A percentile compares a stretch with the other conserved stretches of the same genome.
phyloP scores from a whole-genome alignment of 1,140 invertebrate genomes.

The Cyclina sinensis region DNA sequence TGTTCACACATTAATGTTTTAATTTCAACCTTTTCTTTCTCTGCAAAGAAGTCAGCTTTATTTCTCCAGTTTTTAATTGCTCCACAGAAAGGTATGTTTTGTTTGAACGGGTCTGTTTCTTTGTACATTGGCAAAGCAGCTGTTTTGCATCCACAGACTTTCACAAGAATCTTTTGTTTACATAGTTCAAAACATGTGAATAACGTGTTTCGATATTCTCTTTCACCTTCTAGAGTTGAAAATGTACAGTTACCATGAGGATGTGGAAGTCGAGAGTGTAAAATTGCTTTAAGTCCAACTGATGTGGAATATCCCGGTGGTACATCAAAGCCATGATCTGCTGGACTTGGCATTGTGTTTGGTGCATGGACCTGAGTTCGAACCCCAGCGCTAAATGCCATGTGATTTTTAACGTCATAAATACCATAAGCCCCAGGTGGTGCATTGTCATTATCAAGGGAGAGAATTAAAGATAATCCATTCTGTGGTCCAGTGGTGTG shows the following conservation, averaged over 20 bases:
- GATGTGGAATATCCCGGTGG: slow-evolving; percentile 84
- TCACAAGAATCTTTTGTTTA: slow-evolving; percentile 80
- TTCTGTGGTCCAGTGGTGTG: slow-evolving; percentile 83
- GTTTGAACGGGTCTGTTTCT: slow-evolving; percentile 8
- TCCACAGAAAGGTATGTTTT: slow-evolving; percentile 79
- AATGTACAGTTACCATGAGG: slow-evolving; percentile 84
- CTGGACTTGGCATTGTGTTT: slow-evolving; percentile 86
- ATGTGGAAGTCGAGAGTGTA: slow-evolving; percentile 77
- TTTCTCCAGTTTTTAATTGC: slow-evolving; percentile 77
- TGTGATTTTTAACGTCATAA: slow-evolving; percentile 82
- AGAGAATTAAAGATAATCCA: slow-evolving; percentile 82
- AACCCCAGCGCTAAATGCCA: slow-evolving; percentile 84
- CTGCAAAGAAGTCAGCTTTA: neutral
- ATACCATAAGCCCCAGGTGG: slow-evolving; percentile 80
- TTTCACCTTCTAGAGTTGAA: slow-evolving; percentile 67
- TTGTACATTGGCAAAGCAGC: slow-evolving; percentile 61
- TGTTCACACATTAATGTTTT: slow-evolving; percentile 78
- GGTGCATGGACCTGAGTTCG: slow-evolving; percentile 86
- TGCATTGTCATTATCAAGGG: slow-evolving; percentile 83
- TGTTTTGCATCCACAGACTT: slow-evolving; percentile 79
- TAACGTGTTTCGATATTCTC: slow-evolving; percentile 80
- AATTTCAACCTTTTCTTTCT: slow-evolving; percentile 53
- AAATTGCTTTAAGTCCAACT: slow-evolving; percentile 80
- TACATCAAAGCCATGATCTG: slow-evolving; percentile 84
- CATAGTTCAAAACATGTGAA: slow-evolving; percentile 83